A percentile compares a stretch with the other conserved stretches of the same genome.
Evolutionary conservation across 1,140 invertebrate genomes (phyloP).

Genomic region (Lordiphosa mommai): DNA sequence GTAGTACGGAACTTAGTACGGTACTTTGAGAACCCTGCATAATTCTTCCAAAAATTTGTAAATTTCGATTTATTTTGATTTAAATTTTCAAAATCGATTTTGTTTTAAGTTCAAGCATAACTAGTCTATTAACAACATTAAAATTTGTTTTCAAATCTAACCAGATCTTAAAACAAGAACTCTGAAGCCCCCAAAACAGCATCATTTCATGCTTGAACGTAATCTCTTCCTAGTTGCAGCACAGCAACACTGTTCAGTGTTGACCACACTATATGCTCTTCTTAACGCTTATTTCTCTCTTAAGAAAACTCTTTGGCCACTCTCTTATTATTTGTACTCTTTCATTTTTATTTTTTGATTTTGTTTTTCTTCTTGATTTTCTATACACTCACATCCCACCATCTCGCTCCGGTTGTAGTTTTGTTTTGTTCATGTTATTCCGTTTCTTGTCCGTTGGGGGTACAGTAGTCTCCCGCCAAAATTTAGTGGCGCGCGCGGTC

Average conservation of each 20-base stretch:
- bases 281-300: conserved; percentile 11
- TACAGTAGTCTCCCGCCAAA: conserved; percentile 77
- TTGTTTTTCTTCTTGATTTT: conserved; percentile 55
- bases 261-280: conserved; percentile 12
- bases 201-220: conserved; percentile 35
- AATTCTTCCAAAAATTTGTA: too few relatives aligned
- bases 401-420: conserved; percentile 53
- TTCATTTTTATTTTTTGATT: conserved; percentile 34
- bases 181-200: background rate
- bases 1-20: too few relatives aligned
- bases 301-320: background rate
- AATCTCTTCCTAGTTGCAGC: conserved; percentile 51
- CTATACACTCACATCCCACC: conserved; percentile 31
- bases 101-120: too few relatives aligned
- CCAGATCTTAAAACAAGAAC: background rate
- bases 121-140: too few relatives aligned
- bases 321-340: background rate
- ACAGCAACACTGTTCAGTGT: conserved; percentile 50
- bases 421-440: conserved; percentile 73
- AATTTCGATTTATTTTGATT: too few relatives aligned
- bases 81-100: too few relatives aligned
- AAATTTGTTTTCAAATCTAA: too few relatives aligned
- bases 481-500: conserved; percentile 59
- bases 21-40: too few relatives aligned
- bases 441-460: conserved; percentile 40